A percentile compares a stretch with the other conserved stretches of the same genome.
Evolutionary conservation across 2,888 invertebrate genomes (phyloP).

Genomic region (Copidosoma aretas): DNA sequence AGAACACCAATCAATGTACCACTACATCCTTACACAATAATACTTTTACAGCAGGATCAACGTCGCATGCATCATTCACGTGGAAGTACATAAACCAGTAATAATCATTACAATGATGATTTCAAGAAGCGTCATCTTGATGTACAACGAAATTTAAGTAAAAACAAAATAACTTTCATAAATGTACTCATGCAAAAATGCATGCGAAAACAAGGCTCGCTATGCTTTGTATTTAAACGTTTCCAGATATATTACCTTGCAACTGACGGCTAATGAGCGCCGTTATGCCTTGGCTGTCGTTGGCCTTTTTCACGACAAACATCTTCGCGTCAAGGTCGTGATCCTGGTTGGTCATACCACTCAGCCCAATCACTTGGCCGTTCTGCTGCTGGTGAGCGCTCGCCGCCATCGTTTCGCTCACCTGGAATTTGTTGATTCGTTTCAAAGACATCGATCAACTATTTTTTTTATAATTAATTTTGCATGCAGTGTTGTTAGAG

Average conservation of each 20-base stretch:
- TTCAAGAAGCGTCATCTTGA: too few relatives aligned
- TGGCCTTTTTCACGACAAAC: slow-evolving; percentile 76
- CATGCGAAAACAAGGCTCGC: slow-evolving; percentile 12
- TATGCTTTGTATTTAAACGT: not conserved
- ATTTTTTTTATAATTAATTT: too few relatives aligned
- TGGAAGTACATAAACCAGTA: slow-evolving; percentile 1
- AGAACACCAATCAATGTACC: too few relatives aligned
- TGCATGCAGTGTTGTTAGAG: too few relatives aligned
- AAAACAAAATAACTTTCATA: too few relatives aligned
- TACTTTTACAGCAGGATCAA: slow-evolving; percentile 7
- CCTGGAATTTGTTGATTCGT: slow-evolving; percentile 62
- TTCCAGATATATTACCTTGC: slow-evolving; percentile 68
- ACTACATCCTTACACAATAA: not conserved
- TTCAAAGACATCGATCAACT: too few relatives aligned
- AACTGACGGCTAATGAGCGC: slow-evolving; percentile 78
- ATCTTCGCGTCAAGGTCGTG: slow-evolving; percentile 76
- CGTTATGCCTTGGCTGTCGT: slow-evolving; percentile 79
- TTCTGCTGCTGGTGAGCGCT: slow-evolving; percentile 71
- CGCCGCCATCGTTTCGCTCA: slow-evolving; percentile 80
- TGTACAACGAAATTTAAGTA: too few relatives aligned
- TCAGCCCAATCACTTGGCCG: slow-evolving; percentile 67
- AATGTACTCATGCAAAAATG: slow-evolving; percentile 20
- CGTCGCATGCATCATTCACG: slow-evolving; percentile 21
- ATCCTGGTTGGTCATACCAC: slow-evolving; percentile 52
- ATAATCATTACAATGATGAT: not conserved